Percentiles rank a stretch among this genome's conserved stretches.
phyloP scores from a whole-genome alignment of 2,797 vertebrate genomes.

The Prionace glauca region DNA sequence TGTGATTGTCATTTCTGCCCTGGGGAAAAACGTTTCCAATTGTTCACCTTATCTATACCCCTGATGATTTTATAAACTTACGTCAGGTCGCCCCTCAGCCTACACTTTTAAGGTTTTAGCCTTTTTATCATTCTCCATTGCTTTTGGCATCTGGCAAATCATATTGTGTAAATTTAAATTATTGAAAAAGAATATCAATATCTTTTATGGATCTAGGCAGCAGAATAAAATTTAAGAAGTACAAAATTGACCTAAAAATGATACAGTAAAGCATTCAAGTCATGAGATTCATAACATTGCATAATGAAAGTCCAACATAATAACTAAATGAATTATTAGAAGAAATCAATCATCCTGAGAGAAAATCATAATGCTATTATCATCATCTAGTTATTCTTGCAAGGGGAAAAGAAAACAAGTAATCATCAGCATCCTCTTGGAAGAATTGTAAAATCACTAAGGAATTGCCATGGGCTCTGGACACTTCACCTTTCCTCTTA shows the following conservation, averaged over 20 bases:
- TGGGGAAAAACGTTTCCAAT: no score
- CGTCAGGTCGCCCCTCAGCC: no score
- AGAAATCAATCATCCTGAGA: neutral
- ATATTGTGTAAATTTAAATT: conserved; percentile 5
- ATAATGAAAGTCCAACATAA: neutral
- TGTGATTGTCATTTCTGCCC: no score
- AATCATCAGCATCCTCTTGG: neutral
- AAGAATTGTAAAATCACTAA: neutral
- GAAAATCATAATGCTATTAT: neutral
- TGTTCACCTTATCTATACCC: no score
- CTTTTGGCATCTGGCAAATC: neutral
- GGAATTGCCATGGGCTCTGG: neutral
- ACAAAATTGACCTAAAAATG: neutral
- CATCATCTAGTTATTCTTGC: neutral
- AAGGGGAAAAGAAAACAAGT: neutral
- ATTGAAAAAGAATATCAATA: neutral
- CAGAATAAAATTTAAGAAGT: neutral
- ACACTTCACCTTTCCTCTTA: neutral
- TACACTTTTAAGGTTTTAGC: neutral
- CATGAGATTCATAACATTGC: neutral
- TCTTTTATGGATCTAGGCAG: neutral
- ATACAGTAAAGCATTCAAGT: neutral
- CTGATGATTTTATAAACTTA: no score
- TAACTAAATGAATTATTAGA: neutral
- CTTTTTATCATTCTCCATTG: neutral